phyloP scores from a whole-genome alignment of 2,797 vertebrate genomes.

The Dicrostonyx torquatus region DNA sequence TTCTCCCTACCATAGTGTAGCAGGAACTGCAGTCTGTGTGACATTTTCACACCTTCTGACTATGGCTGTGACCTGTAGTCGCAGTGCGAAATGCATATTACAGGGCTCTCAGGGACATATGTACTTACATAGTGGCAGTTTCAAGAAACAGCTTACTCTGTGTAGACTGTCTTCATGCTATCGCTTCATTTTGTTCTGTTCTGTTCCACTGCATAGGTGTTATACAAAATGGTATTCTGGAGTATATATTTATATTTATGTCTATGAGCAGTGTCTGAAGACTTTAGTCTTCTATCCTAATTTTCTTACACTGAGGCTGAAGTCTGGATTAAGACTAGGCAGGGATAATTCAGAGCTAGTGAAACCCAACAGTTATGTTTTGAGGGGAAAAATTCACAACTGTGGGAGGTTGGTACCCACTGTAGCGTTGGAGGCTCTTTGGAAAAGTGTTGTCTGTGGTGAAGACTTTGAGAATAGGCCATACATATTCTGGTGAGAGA shows the following conservation, averaged over 20 bases:
- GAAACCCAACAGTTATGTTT: not conserved
- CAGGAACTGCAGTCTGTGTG: not conserved
- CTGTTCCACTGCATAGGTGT: not conserved
- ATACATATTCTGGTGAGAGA: not conserved
- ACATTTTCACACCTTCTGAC: not conserved
- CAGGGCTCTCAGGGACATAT: not conserved
- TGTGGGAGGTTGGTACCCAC: not conserved
- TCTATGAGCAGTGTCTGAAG: not conserved
- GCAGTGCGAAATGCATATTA: not conserved
- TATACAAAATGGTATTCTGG: not conserved
- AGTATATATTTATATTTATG: too few relatives aligned
- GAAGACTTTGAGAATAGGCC: not conserved
- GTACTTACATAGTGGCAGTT: not conserved
- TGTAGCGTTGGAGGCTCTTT: not conserved
- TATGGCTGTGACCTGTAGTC: not conserved
- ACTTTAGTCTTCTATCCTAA: not conserved
- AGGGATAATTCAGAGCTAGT: not conserved
- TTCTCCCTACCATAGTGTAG: not conserved
- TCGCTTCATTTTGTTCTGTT: not conserved
- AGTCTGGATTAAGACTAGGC: not conserved
- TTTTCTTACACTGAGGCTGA: not conserved
- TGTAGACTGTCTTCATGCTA: not conserved
- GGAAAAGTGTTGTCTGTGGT: not conserved
- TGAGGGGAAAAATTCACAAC: not conserved
- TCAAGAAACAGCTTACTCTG: not conserved